Percentiles rank a stretch among this genome's conserved stretches.
Conservation (phyloP, 2,888 invertebrate genomes). For the Pseudococcus viburni region DNA sequence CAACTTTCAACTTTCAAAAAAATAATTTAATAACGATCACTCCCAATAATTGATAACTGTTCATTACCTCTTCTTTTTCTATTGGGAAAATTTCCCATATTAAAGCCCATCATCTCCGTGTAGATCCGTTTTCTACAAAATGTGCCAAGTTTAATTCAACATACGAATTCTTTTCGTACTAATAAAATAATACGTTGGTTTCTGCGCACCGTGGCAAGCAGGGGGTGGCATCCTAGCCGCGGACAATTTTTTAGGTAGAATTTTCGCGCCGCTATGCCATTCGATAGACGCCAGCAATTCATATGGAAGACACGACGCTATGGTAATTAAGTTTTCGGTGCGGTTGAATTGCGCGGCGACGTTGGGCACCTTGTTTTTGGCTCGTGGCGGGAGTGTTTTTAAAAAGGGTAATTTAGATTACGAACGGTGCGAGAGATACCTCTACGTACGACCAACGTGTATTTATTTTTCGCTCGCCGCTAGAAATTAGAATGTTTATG, state of each 20-base stretch:
- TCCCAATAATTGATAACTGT: too few species aligned
- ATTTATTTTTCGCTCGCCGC: background rate
- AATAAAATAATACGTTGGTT: background rate
- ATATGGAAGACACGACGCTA: constrained; percentile 22
- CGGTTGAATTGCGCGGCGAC: constrained; percentile 11
- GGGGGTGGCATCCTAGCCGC: background rate
- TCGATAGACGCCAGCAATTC: constrained; percentile 46
- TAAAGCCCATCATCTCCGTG: background rate
- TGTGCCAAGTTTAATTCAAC: constrained; percentile 13
- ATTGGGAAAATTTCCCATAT: too few species aligned
- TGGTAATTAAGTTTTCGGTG: constrained; percentile 45
- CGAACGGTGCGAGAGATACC: constrained; percentile 27
- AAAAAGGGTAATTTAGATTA: constrained; percentile 44
- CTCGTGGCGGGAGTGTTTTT: constrained; percentile 37
- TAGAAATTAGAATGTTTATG: background rate
- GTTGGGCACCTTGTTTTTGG: constrained; percentile 32
- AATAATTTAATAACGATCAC: too few species aligned
- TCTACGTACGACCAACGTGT: background rate
- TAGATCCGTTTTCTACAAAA: background rate
- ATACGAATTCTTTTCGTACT: background rate
- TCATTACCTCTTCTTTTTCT: too few species aligned
- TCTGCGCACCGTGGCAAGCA: background rate
- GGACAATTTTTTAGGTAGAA: background rate
- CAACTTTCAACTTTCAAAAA: too few species aligned
- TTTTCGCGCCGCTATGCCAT: constrained; percentile 3